These are phyloP conservation scores for Keiferia lycopersicella DNA, from an alignment of 2,888 invertebrate species.

Conservation along the genomic window DNA sequence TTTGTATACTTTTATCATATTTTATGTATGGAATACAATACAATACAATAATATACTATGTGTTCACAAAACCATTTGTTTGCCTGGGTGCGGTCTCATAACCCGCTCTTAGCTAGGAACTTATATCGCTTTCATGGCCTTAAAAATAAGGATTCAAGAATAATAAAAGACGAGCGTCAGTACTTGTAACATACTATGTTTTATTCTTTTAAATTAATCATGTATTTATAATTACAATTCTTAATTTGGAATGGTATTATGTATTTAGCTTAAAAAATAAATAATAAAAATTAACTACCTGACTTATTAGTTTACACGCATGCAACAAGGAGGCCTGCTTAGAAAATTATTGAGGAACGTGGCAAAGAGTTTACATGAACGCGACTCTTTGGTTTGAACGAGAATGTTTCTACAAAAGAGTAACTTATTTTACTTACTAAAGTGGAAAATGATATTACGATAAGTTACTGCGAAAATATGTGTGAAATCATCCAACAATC, in stretches of 20 bases:
- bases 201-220: constrained; percentile 73
- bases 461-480: constrained; percentile 38
- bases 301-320: constrained; percentile 52
- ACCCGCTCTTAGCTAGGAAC: too few relatives aligned
- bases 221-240: constrained; percentile 71
- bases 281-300: constrained; percentile 60
- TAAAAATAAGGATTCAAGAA: too few relatives aligned
- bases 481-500: constrained; percentile 49
- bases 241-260: constrained; percentile 80
- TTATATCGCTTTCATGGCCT: too few relatives aligned
- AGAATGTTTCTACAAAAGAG: constrained; percentile 49
- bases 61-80: too few relatives aligned
- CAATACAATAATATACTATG: too few relatives aligned
- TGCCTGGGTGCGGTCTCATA: too few relatives aligned
- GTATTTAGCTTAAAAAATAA: constrained; percentile 76
- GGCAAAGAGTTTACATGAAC: constrained; percentile 71
- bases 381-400: constrained; percentile 75
- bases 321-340: constrained; percentile 52
- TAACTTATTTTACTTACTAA: constrained; percentile 45
- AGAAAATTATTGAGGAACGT: constrained; percentile 57
- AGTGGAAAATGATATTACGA: constrained; percentile 38
- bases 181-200: constrained; percentile 64
- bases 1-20: too few relatives aligned
- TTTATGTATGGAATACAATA: too few relatives aligned
- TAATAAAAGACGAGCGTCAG: not conserved